Percentiles rank a stretch among this genome's conserved stretches.
Evolutionary conservation across 2,888 invertebrate genomes (phyloP).

Genomic region (Tachystola acroxantha): DNA sequence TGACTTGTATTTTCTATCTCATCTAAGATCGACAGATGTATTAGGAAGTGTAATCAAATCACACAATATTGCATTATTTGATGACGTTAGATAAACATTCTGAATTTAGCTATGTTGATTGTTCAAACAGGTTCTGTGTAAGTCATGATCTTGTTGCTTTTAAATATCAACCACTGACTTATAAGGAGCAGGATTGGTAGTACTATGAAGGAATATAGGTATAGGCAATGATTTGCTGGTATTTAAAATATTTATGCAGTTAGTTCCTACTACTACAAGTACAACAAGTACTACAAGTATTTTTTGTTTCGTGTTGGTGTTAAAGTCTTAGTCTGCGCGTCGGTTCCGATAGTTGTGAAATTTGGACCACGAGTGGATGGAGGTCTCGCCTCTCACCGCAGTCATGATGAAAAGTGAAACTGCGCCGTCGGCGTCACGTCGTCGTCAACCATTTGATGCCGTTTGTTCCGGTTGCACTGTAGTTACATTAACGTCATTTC

Average conservation of each 20-base stretch:
- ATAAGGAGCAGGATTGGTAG: conserved; percentile 20
- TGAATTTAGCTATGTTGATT: background rate
- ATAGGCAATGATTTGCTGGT: conserved; percentile 1
- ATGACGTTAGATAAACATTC: background rate
- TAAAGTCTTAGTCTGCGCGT: conserved; percentile 25
- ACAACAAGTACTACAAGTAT: too few relatives aligned
- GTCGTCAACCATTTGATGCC: conserved; percentile 51
- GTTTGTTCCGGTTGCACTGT: conserved; percentile 64
- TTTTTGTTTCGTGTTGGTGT: too few relatives aligned
- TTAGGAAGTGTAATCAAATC: conserved; percentile 15
- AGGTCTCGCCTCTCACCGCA: conserved; percentile 72
- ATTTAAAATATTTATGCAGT: too few relatives aligned
- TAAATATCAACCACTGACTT: conserved; percentile 45
- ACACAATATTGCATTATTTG: background rate
- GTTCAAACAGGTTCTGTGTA: background rate
- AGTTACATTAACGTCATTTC: conserved; percentile 11
- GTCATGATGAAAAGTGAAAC: conserved; percentile 75
- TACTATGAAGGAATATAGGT: too few relatives aligned
- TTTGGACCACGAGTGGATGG: conserved; percentile 61
- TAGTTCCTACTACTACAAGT: too few relatives aligned
- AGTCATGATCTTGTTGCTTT: conserved; percentile 5
- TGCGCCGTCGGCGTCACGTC: conserved; percentile 55
- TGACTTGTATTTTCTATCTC: conserved; percentile 23
- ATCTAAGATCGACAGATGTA: conserved; percentile 16
- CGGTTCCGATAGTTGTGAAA: conserved; percentile 68